Evolutionary conservation across 2,888 invertebrate genomes (phyloP).

Genomic region (Mesodorylaimus sp.): DNA sequence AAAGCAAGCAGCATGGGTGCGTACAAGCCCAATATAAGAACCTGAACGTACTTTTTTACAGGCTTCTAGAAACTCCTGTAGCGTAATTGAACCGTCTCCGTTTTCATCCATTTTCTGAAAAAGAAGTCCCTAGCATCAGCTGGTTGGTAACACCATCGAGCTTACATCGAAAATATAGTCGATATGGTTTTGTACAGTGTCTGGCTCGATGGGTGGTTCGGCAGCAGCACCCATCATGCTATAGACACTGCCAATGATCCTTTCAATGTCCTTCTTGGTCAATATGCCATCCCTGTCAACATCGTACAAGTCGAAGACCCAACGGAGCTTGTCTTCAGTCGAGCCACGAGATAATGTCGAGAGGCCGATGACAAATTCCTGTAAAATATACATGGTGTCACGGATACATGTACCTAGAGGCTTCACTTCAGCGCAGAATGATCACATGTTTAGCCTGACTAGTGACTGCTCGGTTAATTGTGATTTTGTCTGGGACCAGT

Average conservation of each 20-base stretch:
- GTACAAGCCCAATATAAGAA: too few relatives aligned
- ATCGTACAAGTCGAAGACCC: conserved; percentile 88
- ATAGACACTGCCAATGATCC: conserved; percentile 37
- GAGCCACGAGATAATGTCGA: conserved; percentile 78
- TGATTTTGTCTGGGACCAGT: too few relatives aligned
- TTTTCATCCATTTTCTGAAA: conserved; percentile 70
- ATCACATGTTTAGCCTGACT: too few relatives aligned
- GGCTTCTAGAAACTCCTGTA: conserved; percentile 64
- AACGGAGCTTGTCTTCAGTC: conserved; percentile 74
- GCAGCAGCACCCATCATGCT: conserved; percentile 37
- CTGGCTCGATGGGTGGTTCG: conserved; percentile 32
- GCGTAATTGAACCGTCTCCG: conserved; percentile 58
- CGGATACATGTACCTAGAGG: too few relatives aligned
- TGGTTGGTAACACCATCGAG: too few relatives aligned
- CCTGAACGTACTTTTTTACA: conserved; percentile 62
- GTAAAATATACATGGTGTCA: too few relatives aligned
- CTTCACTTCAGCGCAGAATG: too few relatives aligned
- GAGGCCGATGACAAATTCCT: conserved; percentile 86
- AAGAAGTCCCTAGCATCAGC: conserved; percentile 4
- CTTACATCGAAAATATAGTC: conserved; percentile 38
- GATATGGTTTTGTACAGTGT: conserved; percentile 36
- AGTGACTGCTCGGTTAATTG: too few relatives aligned
- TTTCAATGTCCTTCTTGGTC: conserved; percentile 37
- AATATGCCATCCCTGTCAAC: conserved; percentile 47
- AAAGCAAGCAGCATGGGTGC: too few relatives aligned